Conservation (phyloP, 2,888 invertebrate species). For the Bugula neritina region DNA sequence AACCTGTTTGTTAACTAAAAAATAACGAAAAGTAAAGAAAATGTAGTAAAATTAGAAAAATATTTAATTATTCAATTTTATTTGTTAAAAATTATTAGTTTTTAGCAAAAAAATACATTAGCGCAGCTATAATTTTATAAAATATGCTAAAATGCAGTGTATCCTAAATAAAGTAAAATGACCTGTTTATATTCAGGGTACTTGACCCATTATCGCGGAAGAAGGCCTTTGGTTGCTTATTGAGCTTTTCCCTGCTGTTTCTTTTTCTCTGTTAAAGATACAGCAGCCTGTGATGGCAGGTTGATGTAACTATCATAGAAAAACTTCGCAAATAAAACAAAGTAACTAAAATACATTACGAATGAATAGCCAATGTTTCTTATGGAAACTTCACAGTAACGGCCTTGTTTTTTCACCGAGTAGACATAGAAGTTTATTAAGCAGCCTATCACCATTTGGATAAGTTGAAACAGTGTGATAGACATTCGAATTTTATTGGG, state of each 20-base stretch:
- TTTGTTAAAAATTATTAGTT: no score
- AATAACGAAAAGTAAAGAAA: no score
- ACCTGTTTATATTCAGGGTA: no score
- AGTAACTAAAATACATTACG: constrained; percentile 53
- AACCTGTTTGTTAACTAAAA: no score
- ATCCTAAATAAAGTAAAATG: no score
- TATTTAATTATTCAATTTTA: no score
- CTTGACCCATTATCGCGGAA: no score
- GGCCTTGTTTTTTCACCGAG: constrained; percentile 38
- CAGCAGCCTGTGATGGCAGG: background rate
- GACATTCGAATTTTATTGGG: constrained; percentile 74
- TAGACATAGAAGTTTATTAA: constrained; percentile 78
- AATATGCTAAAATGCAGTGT: no score
- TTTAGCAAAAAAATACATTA: no score
- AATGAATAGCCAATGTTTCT: constrained; percentile 52
- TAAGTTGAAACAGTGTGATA: constrained; percentile 84
- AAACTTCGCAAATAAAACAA: constrained; percentile 51
- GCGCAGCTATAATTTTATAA: no score
- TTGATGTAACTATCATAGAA: constrained; percentile 49
- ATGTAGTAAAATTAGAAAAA: no score
- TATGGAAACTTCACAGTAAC: constrained; percentile 52
- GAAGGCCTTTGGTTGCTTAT: no score
- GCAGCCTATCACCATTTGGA: constrained; percentile 90
- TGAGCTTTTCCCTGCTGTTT: background rate
- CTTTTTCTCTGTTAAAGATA: background rate